Evolutionary conservation across 2,888 invertebrate species (phyloP), one percentile per base, ranked within the genome.

Genomic region (Andricus quercusramuli): DNA sequence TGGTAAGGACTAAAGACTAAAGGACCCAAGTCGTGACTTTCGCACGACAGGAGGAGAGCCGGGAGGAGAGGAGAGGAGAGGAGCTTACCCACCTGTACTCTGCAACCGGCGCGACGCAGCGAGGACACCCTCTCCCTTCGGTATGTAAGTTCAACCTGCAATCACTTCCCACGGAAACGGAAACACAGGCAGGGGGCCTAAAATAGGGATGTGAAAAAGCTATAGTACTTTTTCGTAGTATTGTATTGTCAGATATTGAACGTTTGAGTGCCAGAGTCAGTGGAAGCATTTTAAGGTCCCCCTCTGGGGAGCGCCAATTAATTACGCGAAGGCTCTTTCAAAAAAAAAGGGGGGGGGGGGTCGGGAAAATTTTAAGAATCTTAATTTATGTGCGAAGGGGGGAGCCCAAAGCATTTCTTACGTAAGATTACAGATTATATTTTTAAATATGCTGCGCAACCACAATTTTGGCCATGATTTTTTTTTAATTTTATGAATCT

Each of bases 131-230:
- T 59, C 83, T 83, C 83, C 79, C 79, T 84, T 80, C 78, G 79
- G 80, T 81, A 84, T 86, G 86, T 87, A 89, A 87, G 85, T 88
- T 83, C 86, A 89, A 90, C 89, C 88, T 90, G 90, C 88, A 83
- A 85, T 64, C 84, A 88, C 90, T 91, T 92, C 91, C 91, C 91
- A 92, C 90, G 91, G 91, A 91, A 91, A 87, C 86, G 88, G 86
- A 88, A 89, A 89, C 84, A 77, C 77, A 77, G 41, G 22, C 32
- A 15, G 66, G 41, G 65, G 78, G 22, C 32, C 25, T 29, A 65
- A 37, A 77, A n/a, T 65, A n/a, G 47, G 56, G 32, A 59, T 32
- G 77, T 25, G 37, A 77, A 77, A 77, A 32, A 41, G 29, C 15
- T 13, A n/a, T 9, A n/a, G 64, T 32, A 17, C 41, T 64, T 62